Evolutionary conservation across 1,140 invertebrate species (phyloP).

Genomic region (Gryllus bimaculatus): DNA sequence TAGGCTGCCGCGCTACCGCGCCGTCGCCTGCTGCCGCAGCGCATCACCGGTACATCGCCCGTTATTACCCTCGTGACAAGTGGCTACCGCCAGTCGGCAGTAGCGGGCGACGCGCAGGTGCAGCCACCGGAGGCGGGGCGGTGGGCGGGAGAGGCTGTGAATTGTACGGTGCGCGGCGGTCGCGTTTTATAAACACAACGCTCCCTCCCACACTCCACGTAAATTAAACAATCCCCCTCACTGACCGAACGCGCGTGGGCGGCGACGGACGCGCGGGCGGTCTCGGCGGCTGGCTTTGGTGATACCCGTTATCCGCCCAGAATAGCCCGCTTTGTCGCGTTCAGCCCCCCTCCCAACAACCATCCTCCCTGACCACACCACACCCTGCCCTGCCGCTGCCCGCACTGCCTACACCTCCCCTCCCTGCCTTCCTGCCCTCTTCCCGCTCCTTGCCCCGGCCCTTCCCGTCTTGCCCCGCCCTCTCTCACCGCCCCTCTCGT

Average conservation of each 20-base stretch:
- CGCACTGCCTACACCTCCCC: no score
- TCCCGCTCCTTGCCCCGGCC: no score
- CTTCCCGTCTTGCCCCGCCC: no score
- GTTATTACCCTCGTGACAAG: not conserved
- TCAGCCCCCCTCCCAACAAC: no score
- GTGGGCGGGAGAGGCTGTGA: not conserved
- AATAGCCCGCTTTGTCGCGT: no score
- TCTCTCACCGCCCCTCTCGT: no score
- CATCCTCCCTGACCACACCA: no score
- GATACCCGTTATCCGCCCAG: not conserved
- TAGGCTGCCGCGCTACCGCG: no score
- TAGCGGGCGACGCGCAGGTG: not conserved
- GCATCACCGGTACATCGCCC: not conserved
- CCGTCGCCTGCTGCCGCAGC: not conserved
- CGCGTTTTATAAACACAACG: not conserved
- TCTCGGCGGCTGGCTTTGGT: not conserved
- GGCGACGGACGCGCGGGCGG: no score
- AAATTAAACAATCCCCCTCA: not conserved
- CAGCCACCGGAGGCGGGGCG: no score
- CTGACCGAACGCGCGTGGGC: not conserved
- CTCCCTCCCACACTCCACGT: not conserved
- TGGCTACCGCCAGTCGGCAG: not conserved
- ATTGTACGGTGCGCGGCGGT: not conserved
- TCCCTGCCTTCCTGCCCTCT: no score
- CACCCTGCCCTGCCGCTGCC: no score